These are phyloP conservation scores for Thamnophis sirtalis DNA, from an alignment of 2,113 vertebrate genomes.

Conservation along the genomic window DNA sequence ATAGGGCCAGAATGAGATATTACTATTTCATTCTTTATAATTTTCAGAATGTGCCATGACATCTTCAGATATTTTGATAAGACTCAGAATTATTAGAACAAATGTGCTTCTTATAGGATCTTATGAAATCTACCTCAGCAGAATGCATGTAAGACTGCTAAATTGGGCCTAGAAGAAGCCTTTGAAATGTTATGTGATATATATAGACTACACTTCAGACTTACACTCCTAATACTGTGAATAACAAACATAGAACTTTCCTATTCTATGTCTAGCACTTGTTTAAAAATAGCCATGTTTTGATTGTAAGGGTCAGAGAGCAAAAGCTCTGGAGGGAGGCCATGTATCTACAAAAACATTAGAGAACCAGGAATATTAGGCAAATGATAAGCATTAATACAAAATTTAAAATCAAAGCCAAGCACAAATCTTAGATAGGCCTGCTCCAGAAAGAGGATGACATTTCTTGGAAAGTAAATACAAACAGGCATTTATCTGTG, in stretches of 20 bases:
- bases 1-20: neutral
- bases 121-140: neutral
- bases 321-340: neutral
- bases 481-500: neutral
- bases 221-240: neutral
- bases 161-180: neutral
- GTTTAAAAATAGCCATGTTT: neutral
- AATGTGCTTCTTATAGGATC: neutral
- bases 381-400: neutral
- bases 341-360: neutral
- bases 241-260: neutral
- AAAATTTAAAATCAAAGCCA: neutral
- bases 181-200: neutral
- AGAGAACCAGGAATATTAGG: neutral
- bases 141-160: neutral
- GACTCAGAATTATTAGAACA: neutral
- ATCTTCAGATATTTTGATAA: neutral
- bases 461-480: neutral
- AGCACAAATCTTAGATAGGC: neutral
- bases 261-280: neutral
- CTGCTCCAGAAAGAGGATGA: neutral
- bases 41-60: neutral
- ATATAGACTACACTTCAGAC: neutral
- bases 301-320: neutral
- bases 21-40: neutral